Base-by-base conservation (phyloP, 2,797 vertebrate species). In the Chaunax sp. region DNA sequence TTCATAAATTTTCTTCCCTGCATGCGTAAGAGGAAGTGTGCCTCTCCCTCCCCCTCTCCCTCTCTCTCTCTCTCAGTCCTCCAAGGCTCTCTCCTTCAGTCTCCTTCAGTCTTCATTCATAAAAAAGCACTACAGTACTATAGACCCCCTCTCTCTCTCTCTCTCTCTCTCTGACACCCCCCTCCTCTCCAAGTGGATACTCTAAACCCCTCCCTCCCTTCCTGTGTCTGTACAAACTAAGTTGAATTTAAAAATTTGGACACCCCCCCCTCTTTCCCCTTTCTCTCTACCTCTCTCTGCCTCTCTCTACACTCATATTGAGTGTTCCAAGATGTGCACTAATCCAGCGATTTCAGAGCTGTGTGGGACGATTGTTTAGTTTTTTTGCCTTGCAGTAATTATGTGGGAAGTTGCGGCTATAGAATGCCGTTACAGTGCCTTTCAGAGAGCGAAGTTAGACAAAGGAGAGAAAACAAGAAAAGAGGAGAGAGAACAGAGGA, bases 291-390 rank as follows among this genome's bases (percentile, higher is more conserved):
- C 57, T 51, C 41, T 43, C 35, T 57, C 40, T 19, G 26, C 20
- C n/a, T 62, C 61, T 53, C 54, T 61, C 41, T 45, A 41, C 69
- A 74, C 71, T 77, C 66, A 63, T 59, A 52, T 33, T 91, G 89
- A 92, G 87, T 85, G 89, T 85, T 93, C 90, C 91, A 94, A 93
- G 92, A 94, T 94, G 92, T 93, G 89, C 85, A 90, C 86, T 90
- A 92, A 93, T 92, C 89, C 88, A 87, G 83, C 60, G 86, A 87
- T 88, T 89, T 87, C 57, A 16, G 82, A 86, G 82, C 81, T 92
- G 87, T 93, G 92, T 92, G 92, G 91, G 90, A 79, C 73, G 84
- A 91, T 92, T 92, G 92, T 93, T 94, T 93, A 85, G 90, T 35
- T 73, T 92, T 88, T 89, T 85, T 87, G 90, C 86, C 87, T 92